Evolutionary conservation across 2,113 vertebrate species (phyloP).

Genomic region (Rhinolophus sinicus): DNA sequence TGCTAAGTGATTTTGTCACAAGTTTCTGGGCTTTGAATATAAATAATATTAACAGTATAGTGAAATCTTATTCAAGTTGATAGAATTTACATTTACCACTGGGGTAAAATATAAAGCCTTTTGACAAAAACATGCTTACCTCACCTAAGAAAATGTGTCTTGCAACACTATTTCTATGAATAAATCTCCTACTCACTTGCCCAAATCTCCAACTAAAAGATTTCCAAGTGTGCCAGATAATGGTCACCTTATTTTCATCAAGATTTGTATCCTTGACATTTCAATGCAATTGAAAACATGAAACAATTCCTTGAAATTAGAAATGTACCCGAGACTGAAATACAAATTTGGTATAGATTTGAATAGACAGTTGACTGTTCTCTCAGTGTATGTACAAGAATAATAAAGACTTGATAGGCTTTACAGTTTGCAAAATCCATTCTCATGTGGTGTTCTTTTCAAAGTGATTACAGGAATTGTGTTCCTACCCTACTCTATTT

Average conservation of each 20-base stretch:
- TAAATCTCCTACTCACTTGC: neutral
- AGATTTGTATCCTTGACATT: neutral
- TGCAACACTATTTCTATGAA: neutral
- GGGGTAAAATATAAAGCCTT: neutral
- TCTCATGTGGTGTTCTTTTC: neutral
- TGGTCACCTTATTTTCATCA: neutral
- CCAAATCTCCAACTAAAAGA: neutral
- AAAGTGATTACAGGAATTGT: neutral
- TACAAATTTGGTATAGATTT: neutral
- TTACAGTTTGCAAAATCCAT: slow-evolving; percentile 9
- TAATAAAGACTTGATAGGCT: neutral
- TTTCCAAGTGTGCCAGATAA: neutral
- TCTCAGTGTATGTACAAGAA: neutral
- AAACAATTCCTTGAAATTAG: neutral
- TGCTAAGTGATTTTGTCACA: neutral
- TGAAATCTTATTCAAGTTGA: neutral
- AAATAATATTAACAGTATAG: neutral
- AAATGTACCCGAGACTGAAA: neutral
- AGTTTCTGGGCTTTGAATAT: neutral
- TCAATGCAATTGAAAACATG: neutral
- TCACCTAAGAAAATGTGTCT: neutral
- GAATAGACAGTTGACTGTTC: neutral
- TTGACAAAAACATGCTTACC: neutral
- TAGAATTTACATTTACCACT: neutral
- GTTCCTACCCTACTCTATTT: neutral